A percentile compares a stretch with the other conserved stretches of the same genome.
These are phyloP conservation scores for Parauchenoglanis ngamensis DNA, from an alignment of 2,797 vertebrate genomes.

Conservation along the genomic window DNA sequence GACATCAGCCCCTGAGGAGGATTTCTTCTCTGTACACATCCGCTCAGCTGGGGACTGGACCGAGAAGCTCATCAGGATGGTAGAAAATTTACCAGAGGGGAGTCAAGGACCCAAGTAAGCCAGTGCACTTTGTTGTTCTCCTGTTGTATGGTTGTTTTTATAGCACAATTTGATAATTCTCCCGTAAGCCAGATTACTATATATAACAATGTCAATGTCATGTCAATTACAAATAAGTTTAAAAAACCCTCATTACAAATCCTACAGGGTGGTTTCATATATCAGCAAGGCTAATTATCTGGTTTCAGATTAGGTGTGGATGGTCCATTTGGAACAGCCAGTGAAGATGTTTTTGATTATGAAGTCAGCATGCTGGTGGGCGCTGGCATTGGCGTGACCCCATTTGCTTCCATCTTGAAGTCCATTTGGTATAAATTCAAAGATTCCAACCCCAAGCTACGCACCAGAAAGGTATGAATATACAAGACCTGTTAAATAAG, in stretches of 20 bases:
- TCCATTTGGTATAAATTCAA: constrained; percentile 95
- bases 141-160: neutral
- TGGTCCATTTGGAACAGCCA: constrained; percentile 90
- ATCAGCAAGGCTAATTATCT: neutral
- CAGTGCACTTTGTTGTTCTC: neutral
- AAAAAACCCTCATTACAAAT: neutral
- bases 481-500: neutral
- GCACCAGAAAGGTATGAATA: constrained; percentile 81
- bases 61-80: constrained; percentile 76
- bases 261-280: neutral
- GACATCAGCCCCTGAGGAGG: constrained; percentile 90
- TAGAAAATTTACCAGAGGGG: constrained; percentile 73
- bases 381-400: constrained; percentile 89
- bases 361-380: constrained; percentile 91
- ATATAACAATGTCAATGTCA: too few species aligned
- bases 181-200: too few species aligned
- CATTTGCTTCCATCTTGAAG: constrained; percentile 92
- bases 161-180: neutral
- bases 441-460: constrained; percentile 79
- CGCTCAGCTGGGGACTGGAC: constrained; percentile 88
- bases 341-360: constrained; percentile 90
- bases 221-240: neutral
- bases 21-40: constrained; percentile 88
- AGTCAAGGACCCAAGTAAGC: constrained; percentile 79
- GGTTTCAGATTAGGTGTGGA: constrained; percentile 83